Evolutionary conservation across 2,113 vertebrate species (phyloP).

Genomic region (Edolisoma coerulescens): DNA sequence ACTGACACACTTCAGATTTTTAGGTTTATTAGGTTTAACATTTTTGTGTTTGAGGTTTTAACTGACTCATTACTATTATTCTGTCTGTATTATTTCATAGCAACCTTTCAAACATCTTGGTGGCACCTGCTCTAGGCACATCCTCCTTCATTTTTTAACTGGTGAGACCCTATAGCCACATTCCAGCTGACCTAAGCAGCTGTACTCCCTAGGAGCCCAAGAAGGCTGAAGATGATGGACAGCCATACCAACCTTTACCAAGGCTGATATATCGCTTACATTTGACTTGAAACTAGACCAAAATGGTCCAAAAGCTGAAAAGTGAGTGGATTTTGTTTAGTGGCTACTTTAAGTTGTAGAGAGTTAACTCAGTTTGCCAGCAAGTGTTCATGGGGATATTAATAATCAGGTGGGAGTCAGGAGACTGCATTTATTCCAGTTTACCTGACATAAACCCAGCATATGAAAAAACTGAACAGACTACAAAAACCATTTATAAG

Average conservation of each 20-base stretch:
- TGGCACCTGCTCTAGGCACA: rapidly evolving
- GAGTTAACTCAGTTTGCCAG: background rate
- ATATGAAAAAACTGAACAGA: constrained; percentile 4
- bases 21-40: background rate
- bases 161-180: background rate
- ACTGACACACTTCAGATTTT: background rate
- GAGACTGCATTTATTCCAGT: background rate
- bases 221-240: background rate
- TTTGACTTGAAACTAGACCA: background rate
- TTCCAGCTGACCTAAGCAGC: background rate
- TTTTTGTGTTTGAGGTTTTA: background rate
- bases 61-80: background rate
- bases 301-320: background rate
- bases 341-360: background rate
- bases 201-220: background rate
- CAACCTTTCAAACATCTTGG: background rate
- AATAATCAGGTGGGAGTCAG: background rate
- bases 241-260: background rate
- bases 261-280: background rate
- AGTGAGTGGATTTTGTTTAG: background rate
- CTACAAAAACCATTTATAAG: constrained; percentile 33
- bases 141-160: background rate
- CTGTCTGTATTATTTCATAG: background rate
- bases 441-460: constrained; percentile 38
- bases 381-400: background rate